phyloP scores from a whole-genome alignment of 2,888 invertebrate genomes.

The Clivina fossor region DNA sequence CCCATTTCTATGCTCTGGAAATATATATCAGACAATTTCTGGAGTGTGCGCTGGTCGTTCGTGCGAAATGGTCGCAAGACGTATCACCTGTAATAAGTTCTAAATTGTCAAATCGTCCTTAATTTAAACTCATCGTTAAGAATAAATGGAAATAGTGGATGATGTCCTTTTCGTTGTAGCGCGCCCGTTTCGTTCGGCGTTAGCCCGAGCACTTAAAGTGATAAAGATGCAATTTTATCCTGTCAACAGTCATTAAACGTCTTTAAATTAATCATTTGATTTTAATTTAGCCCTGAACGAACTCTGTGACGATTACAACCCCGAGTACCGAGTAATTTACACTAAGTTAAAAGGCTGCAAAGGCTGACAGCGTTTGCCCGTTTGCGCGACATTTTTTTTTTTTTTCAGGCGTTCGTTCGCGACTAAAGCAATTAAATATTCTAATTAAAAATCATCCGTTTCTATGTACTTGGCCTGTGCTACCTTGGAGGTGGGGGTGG shows the following conservation, averaged over 20 bases:
- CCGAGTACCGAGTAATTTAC: slow-evolving; percentile 48
- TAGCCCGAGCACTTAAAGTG: slow-evolving; percentile 48
- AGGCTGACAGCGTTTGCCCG: slow-evolving; percentile 13
- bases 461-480: slow-evolving; percentile 22
- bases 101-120: slow-evolving; percentile 33
- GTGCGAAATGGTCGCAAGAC: slow-evolving; percentile 5
- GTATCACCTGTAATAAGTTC: slow-evolving; percentile 30
- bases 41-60: background rate
- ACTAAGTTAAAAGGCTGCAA: slow-evolving; percentile 47
- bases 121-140: slow-evolving; percentile 32
- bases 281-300: slow-evolving; percentile 49
- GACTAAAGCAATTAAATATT: slow-evolving; percentile 49
- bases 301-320: slow-evolving; percentile 45
- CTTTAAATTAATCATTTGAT: slow-evolving; percentile 53
- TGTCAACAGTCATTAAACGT: slow-evolving; percentile 39
- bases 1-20: no score
- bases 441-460: slow-evolving; percentile 46
- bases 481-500: no score
- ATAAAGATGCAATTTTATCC: slow-evolving; percentile 50
- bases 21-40: background rate
- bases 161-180: slow-evolving; percentile 2
- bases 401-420: slow-evolving; percentile 25
- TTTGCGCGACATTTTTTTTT: slow-evolving; percentile 45
- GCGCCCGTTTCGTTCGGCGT: no score
- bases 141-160: slow-evolving; percentile 33